phyloP scores from a whole-genome alignment of 2,888 invertebrate genomes.

The Caenorhabditis sp. region DNA sequence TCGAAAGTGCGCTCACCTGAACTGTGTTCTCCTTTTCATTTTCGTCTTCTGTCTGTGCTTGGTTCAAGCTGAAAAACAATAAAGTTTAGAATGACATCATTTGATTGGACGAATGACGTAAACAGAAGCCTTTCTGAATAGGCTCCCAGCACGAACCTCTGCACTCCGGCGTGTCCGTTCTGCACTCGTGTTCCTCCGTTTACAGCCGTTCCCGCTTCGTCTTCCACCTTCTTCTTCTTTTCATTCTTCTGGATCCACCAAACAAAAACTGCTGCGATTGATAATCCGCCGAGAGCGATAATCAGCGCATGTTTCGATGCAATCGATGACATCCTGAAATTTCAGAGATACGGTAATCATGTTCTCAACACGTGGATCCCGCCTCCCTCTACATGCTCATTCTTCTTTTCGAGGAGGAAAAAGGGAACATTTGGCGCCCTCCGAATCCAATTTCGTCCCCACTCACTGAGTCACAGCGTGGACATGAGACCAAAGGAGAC shows the following conservation, averaged over 20 bases:
- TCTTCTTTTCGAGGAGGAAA: not conserved
- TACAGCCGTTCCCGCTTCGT: slow-evolving; percentile 5
- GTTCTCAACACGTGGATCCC: not conserved
- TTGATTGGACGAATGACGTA: not conserved
- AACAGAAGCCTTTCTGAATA: not conserved
- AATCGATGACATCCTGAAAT: slow-evolving; percentile 66
- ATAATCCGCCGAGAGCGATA: slow-evolving; percentile 64
- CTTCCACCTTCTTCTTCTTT: slow-evolving; percentile 26
- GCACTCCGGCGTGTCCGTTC: slow-evolving; percentile 40
- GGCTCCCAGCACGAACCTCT: slow-evolving; percentile 8
- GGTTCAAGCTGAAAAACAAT: slow-evolving; percentile 22
- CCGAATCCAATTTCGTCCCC: not conserved
- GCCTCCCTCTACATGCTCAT: slow-evolving; percentile 3
- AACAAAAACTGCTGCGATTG: slow-evolving; percentile 64
- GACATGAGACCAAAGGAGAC: too few species aligned
- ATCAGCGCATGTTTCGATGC: slow-evolving; percentile 62
- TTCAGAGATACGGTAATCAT: not conserved
- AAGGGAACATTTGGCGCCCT: not conserved
- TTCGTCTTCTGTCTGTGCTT: not conserved
- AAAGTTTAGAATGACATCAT: slow-evolving; percentile 25
- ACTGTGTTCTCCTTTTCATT: not conserved
- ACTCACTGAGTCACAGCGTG: too few species aligned
- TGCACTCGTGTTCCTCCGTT: too few species aligned
- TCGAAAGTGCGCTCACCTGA: slow-evolving; percentile 10
- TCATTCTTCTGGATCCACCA: slow-evolving; percentile 55